Evolutionary conservation across 2,888 invertebrate species (phyloP), one percentile per base, ranked within the genome.

Genomic region (Rotaria socialis): DNA sequence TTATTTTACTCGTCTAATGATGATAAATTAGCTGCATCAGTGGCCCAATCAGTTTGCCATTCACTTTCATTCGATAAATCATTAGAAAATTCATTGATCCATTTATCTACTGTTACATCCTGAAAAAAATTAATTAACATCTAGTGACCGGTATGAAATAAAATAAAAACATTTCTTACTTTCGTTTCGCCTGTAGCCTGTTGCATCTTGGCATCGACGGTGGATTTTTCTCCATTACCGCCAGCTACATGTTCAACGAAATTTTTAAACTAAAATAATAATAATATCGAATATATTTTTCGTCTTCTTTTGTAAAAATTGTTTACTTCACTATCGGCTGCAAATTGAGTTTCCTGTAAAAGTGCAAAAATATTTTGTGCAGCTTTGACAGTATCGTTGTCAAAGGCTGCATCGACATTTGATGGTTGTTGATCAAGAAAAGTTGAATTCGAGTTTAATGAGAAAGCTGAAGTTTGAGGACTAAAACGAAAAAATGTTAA

Each of bases 31-130:
- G 22, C 55, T 22, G 67, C 27, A 67, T 67, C 67, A 35, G 67
- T 6, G 1, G 67, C 27, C 67, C 67, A 67, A 27, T 27, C 55
- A 55, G 19, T 3, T 55, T 55, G 55, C 55, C 55, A 55, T 55
- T 55, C 55, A 55, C 55, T 55, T 55, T 55, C 55, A 55, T 55
- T 55, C 55, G 55, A 55, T 55, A 55, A 22, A 4, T 67, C 67
- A 67, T 67, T 67, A 67, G 67, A 67, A 35, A 67, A 67, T 27
- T 67, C 67, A 67, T 67, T 67, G 27, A 67, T 67, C 67, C 67
- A 67, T 67, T 1, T 67, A 35, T 67, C 67, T 67, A 67, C 67
- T 67, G 67, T 67, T 67, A 35, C 67, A 67, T 67, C 67, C 67
- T 67, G 24, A 60, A 16, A 0, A 55, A 19, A 55, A 55, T 4